These are phyloP conservation scores for Drosophila pseudoananassae DNA, from an alignment of 1,140 invertebrate genomes.

Conservation along the genomic window DNA sequence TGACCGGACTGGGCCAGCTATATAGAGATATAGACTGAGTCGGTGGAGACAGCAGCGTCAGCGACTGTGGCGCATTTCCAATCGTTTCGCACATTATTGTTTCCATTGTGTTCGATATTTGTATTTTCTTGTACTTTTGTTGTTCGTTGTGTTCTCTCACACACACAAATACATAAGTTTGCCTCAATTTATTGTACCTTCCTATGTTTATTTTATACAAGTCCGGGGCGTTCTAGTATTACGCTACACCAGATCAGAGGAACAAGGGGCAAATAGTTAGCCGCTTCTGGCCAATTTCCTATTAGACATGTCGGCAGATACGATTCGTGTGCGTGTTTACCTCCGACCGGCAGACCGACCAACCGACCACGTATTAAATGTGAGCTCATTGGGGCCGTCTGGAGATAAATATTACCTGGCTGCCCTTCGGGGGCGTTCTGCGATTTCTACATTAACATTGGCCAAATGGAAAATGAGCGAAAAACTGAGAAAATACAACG, in stretches of 20 bases:
- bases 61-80: constrained; percentile 73
- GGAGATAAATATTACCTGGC: constrained; percentile 46
- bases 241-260: constrained; percentile 35
- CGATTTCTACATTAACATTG: constrained; percentile 38
- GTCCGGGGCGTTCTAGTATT: constrained; percentile 44
- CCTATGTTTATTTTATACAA: constrained; percentile 74
- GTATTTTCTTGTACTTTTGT: constrained; percentile 78
- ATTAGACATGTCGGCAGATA: constrained; percentile 58
- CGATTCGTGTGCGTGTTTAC: constrained; percentile 46
- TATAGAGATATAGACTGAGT: constrained; percentile 37
- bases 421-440: constrained; percentile 46
- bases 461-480: constrained; percentile 29
- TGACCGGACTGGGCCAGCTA: constrained; percentile 60
- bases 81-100: constrained; percentile 82
- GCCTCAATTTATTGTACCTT: constrained; percentile 76
- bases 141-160: constrained; percentile 32
- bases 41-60: constrained; percentile 51
- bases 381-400: constrained; percentile 35
- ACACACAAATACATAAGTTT: constrained; percentile 48
- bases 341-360: constrained; percentile 4
- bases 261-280: constrained; percentile 32
- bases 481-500: constrained; percentile 14
- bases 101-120: constrained; percentile 82
- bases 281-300: constrained; percentile 50
- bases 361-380: constrained; percentile 38